Evolutionary conservation across 2,888 invertebrate genomes (phyloP).

Genomic region (Microchrysa polita): DNA sequence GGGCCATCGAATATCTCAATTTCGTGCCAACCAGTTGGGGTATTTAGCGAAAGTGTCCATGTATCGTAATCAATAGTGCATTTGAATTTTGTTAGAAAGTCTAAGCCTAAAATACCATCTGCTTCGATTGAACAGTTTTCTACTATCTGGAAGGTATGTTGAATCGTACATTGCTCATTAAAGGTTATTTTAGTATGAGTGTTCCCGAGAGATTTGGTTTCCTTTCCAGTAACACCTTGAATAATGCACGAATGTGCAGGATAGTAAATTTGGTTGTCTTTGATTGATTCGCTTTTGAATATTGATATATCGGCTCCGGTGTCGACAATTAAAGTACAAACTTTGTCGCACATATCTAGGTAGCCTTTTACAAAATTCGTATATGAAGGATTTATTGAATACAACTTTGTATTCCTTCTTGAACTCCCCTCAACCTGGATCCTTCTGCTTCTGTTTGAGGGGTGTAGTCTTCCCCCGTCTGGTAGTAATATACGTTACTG

Average conservation of each 20-base stretch:
- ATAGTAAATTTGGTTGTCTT: conserved; percentile 3
- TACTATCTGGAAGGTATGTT: conserved; percentile 37
- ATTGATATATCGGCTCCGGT: conserved; percentile 35
- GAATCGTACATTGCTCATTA: conserved; percentile 3
- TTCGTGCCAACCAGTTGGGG: not conserved
- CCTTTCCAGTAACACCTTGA: conserved; percentile 24
- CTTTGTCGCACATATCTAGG: conserved; percentile 1
- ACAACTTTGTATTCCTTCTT: not conserved
- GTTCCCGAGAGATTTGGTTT: conserved; percentile 9
- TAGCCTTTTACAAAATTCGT: conserved; percentile 25
- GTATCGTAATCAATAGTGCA: conserved; percentile 18
- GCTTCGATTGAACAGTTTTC: conserved; percentile 14
- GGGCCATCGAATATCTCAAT: too few relatives aligned
- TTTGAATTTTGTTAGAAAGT: conserved; percentile 30
- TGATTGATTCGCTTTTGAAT: conserved; percentile 19
- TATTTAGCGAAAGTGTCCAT: conserved; percentile 13
- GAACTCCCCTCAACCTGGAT: conserved; percentile 4
- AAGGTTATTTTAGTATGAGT: conserved; percentile 14
- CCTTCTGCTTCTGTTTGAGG: conserved; percentile 3
- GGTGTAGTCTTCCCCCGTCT: conserved; percentile 30
- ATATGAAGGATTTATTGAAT: conserved; percentile 3
- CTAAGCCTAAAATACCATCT: conserved; percentile 26
- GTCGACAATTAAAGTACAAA: conserved; percentile 27
- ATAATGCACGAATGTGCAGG: conserved; percentile 15
- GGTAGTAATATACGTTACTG: not conserved